Evolutionary conservation across 2,113 vertebrate species (phyloP), one percentile per base, ranked within the genome.

Genomic region (Apteryx mantelli): DNA sequence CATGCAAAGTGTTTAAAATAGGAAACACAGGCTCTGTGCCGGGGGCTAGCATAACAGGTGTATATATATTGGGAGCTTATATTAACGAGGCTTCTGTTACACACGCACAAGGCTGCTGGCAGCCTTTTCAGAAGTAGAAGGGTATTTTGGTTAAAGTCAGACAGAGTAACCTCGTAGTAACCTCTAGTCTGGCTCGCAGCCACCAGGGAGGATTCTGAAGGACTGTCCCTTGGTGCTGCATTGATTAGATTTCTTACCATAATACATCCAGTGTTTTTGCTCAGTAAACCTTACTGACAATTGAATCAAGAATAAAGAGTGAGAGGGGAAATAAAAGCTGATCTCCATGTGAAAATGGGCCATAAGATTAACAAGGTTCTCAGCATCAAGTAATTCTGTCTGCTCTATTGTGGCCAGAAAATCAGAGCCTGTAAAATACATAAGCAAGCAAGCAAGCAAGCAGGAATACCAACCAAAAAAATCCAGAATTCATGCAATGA

Each of bases 121-220:
- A 95, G 97, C 77, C 95, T 81, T 93, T 96, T 86, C 93, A 96
- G 89, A 94, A 96, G 86, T 17, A 22, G 95, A 94, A 79, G 98
- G 98, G 98, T 97, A 98, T 98, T 98, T 98, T 98, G 98, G 98
- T 98, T 97, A 97, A 98, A 98, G 98, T 98, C 99, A 99, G 99
- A 99, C 99, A 96, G 98, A 95, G 97, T 99, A 98, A 99, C 99
- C 99, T 98, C 98, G 1, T 95, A 73, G 96, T 99, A 98, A 99
- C 99, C 99, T 98, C 98, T 53, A 97, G 97, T 96, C 97, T 98
- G 98, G 99, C 98, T 98, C 87, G 34, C 87, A 97, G 98, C 98
- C 98, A 97, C 60, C 2, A 34, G 83, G 88, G 25, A 73, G 55
- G 71, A 85, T 48, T 80, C 75, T 75, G 76, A 85, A 82, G 78